phyloP scores from a whole-genome alignment of 1,140 invertebrate species.

The Dysdera silvatica region DNA sequence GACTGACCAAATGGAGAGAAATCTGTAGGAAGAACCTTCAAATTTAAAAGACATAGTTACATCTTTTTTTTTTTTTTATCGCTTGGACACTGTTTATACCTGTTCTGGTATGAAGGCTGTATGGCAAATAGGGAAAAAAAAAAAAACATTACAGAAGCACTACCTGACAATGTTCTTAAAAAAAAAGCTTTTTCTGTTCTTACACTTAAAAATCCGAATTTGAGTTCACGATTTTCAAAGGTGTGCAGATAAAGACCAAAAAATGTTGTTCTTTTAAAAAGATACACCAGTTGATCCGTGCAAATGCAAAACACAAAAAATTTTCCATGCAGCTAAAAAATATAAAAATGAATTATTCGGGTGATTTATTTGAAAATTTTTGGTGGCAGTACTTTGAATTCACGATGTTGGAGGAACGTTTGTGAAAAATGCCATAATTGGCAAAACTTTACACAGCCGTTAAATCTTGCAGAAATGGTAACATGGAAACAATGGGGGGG shows the following conservation, averaged over 20 bases:
- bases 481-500: no score
- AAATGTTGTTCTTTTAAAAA: slow-evolving; percentile 1
- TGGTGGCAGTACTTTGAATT: no score
- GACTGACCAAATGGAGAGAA: no score
- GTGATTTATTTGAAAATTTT: no score
- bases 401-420: no score
- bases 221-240: background rate
- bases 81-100: slow-evolving; percentile 3
- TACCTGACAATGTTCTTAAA: slow-evolving; percentile 5
- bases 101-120: slow-evolving; percentile 8
- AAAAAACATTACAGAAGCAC: background rate
- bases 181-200: background rate
- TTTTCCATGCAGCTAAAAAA: no score
- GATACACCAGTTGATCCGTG: background rate
- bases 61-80: background rate
- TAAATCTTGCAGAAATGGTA: no score
- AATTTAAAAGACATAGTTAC: background rate
- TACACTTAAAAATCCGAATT: slow-evolving; percentile 2
- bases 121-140: slow-evolving; percentile 1
- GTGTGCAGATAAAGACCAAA: slow-evolving; percentile 2
- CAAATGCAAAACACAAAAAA: slow-evolving; percentile 4
- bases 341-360: no score
- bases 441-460: no score
- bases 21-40: background rate
- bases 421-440: no score